Percentiles rank a stretch among this genome's conserved stretches.
phyloP scores from a whole-genome alignment of 1,140 invertebrate genomes.

The Pogonognathellus flavescens region DNA sequence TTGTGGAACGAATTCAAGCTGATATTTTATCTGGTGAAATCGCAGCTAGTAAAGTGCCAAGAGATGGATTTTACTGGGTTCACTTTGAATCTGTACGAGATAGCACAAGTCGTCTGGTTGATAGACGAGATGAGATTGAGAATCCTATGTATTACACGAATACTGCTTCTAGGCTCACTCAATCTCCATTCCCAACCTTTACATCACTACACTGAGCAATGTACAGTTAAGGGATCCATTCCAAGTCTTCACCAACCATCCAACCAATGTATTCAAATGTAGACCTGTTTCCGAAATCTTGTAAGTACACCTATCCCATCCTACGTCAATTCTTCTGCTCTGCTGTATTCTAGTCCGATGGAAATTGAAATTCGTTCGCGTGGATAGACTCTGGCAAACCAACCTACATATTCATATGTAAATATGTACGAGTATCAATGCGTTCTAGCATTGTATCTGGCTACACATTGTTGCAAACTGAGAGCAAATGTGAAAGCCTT shows the following conservation, averaged over 20 bases:
- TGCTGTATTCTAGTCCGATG: too few relatives aligned
- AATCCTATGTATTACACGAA: background rate
- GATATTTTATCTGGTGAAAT: slow-evolving; percentile 55
- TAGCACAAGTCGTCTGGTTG: background rate
- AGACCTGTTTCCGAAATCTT: too few relatives aligned
- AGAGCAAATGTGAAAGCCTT: too few relatives aligned
- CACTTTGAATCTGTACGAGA: slow-evolving; percentile 19
- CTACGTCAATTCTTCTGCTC: too few relatives aligned
- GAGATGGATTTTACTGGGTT: slow-evolving; percentile 30
- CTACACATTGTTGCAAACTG: too few relatives aligned
- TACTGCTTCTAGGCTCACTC: slow-evolving; percentile 11
- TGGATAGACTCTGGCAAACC: too few relatives aligned
- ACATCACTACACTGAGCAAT: background rate
- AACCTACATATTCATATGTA: too few relatives aligned
- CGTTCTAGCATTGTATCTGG: too few relatives aligned
- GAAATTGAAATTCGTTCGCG: too few relatives aligned
- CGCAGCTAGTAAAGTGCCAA: background rate
- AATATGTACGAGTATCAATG: too few relatives aligned
- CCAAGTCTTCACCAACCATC: background rate
- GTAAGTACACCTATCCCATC: too few relatives aligned
- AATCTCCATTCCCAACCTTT: background rate
- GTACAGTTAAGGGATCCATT: background rate
- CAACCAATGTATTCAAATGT: background rate
- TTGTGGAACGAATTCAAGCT: slow-evolving; percentile 52
- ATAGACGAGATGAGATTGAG: slow-evolving; percentile 39